Percentiles rank a stretch among this genome's conserved stretches.
phyloP scores from a whole-genome alignment of 2,113 vertebrate species.

The Cinclus mexicanus region DNA sequence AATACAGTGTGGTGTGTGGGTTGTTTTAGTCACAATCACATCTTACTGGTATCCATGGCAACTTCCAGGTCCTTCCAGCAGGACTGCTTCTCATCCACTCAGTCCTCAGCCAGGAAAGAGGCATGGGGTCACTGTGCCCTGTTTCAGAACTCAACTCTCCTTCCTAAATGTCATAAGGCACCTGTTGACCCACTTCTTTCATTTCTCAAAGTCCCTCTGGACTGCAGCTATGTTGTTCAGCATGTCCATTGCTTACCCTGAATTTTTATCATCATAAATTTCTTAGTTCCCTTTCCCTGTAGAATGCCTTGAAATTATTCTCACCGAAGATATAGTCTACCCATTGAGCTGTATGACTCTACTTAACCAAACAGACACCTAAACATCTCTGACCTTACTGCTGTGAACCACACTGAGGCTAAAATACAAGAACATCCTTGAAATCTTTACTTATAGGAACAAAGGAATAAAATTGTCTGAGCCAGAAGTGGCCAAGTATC shows the following conservation, averaged over 20 bases:
- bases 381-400: neutral
- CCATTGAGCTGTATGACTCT: neutral
- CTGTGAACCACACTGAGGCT: neutral
- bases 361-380: neutral
- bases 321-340: neutral
- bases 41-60: neutral
- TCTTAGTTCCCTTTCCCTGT: neutral
- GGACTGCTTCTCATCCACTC: neutral
- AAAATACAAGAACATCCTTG: neutral
- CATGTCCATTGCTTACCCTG: neutral
- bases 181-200: neutral
- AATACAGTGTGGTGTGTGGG: neutral
- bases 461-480: neutral
- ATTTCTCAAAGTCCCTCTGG: neutral
- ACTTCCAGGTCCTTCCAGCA: neutral
- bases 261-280: neutral
- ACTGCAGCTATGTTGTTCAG: neutral
- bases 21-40: neutral
- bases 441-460: neutral
- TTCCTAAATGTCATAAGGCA: neutral
- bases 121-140: neutral
- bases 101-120: neutral
- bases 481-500: neutral
- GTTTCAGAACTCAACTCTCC: neutral
- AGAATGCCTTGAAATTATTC: neutral